A percentile compares a stretch with the other conserved stretches of the same genome.
Evolutionary conservation across 1,140 invertebrate genomes (phyloP).

Genomic region (Papilio glaucus): DNA sequence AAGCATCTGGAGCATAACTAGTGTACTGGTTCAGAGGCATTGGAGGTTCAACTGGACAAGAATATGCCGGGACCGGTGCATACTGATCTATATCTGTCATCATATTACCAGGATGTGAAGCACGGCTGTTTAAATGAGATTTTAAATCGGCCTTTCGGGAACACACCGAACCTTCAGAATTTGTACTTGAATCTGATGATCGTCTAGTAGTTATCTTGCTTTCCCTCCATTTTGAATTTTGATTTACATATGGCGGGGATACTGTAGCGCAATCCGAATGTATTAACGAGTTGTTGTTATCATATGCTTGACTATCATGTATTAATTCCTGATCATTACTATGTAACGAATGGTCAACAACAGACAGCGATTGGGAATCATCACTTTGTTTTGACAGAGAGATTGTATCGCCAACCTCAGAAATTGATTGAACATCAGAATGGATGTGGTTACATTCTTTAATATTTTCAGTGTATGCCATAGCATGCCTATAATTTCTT

Average conservation of each 20-base stretch:
- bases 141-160: constrained; percentile 77
- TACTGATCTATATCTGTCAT: constrained; percentile 75
- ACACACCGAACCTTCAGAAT: constrained; percentile 85
- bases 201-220: constrained; percentile 88
- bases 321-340: constrained; percentile 68
- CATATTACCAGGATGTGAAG: constrained; percentile 64
- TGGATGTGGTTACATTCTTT: constrained; percentile 61
- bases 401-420: constrained; percentile 69
- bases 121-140: constrained; percentile 60
- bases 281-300: constrained; percentile 79
- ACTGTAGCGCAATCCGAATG: constrained; percentile 85
- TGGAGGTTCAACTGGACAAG: constrained; percentile 77
- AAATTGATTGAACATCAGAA: constrained; percentile 65
- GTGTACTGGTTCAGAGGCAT: constrained; percentile 78
- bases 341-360: constrained; percentile 67
- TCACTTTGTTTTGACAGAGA: constrained; percentile 77
- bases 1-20: constrained; percentile 80
- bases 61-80: constrained; percentile 78
- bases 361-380: constrained; percentile 73
- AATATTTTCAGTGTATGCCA: constrained; percentile 58
- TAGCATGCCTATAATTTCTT: constrained; percentile 57
- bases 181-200: constrained; percentile 87
- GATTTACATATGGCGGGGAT: constrained; percentile 87
- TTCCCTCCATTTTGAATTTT: constrained; percentile 88
- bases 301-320: constrained; percentile 73